Evolutionary conservation across 1,140 invertebrate species (phyloP).

Genomic region (Plectrocnemia conspersa): DNA sequence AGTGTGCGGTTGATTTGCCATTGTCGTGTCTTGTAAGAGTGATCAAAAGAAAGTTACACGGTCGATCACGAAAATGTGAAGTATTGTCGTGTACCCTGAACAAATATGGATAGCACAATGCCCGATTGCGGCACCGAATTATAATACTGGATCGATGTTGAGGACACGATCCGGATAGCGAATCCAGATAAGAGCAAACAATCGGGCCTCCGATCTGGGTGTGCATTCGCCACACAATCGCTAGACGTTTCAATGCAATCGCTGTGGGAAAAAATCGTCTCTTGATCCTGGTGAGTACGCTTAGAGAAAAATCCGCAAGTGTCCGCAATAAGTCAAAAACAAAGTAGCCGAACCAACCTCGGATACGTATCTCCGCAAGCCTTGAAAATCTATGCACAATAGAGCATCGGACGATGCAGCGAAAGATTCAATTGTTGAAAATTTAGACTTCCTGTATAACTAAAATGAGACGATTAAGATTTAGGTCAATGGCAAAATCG

Average conservation of each 20-base stretch:
- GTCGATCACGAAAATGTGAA: conserved; percentile 19
- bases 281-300: conserved; percentile 14
- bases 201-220: conserved; percentile 7
- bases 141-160: conserved; percentile 27
- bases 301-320: conserved; percentile 3
- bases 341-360: too few relatives aligned
- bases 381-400: too few relatives aligned
- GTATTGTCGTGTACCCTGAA: conserved; percentile 15
- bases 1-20: too few relatives aligned
- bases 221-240: conserved; percentile 16
- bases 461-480: too few relatives aligned
- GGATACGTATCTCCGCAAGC: too few relatives aligned
- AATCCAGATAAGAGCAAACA: conserved; percentile 14
- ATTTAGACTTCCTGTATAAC: too few relatives aligned
- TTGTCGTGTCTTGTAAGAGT: too few relatives aligned
- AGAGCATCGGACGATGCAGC: too few relatives aligned
- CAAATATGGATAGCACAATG: conserved; percentile 32
- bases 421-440: too few relatives aligned
- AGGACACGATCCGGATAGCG: conserved; percentile 14
- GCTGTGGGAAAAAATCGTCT: conserved; percentile 21
- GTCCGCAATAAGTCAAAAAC: too few relatives aligned
- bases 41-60: conserved; percentile 1
- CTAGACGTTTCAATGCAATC: conserved; percentile 16
- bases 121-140: conserved; percentile 18
- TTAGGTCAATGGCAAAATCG: too few relatives aligned